These are phyloP conservation scores for Hoplodrina blanda DNA, from an alignment of 2,888 invertebrate genomes.

Conservation along the genomic window DNA sequence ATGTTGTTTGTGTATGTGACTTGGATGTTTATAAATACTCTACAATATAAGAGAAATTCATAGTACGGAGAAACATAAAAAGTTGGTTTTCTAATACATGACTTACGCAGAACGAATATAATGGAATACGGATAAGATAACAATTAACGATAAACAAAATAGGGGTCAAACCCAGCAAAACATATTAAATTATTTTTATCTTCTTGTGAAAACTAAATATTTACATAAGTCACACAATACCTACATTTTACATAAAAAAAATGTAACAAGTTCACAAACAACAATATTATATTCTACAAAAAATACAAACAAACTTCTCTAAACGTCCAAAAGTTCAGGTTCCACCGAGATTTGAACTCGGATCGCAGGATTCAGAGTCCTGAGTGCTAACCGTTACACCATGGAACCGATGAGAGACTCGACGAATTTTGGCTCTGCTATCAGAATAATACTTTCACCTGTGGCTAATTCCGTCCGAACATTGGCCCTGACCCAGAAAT, in stretches of 20 bases:
- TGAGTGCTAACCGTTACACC: constrained; percentile 95
- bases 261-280: too few species aligned
- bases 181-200: neutral
- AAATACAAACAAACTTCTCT: fast-evolving
- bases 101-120: neutral
- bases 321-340: constrained; percentile 82
- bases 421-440: neutral
- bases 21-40: too few species aligned
- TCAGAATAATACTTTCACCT: constrained; percentile 46
- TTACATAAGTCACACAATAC: neutral
- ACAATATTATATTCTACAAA: neutral
- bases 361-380: constrained; percentile 96
- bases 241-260: neutral
- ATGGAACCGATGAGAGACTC: constrained; percentile 76
- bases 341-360: constrained; percentile 95
- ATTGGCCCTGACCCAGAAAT: constrained; percentile 49
- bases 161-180: neutral
- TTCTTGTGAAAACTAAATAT: neutral
- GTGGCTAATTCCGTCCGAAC: constrained; percentile 30
- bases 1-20: too few species aligned
- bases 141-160: neutral
- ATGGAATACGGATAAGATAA: neutral
- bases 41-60: too few species aligned
- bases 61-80: too few species aligned
- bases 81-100: too few species aligned